Evolutionary conservation across 37 sponge, comb jelly and placozoan species (phyloP), one percentile per base, ranked within the genome.

Genomic region (Tethya wilhelma): DNA sequence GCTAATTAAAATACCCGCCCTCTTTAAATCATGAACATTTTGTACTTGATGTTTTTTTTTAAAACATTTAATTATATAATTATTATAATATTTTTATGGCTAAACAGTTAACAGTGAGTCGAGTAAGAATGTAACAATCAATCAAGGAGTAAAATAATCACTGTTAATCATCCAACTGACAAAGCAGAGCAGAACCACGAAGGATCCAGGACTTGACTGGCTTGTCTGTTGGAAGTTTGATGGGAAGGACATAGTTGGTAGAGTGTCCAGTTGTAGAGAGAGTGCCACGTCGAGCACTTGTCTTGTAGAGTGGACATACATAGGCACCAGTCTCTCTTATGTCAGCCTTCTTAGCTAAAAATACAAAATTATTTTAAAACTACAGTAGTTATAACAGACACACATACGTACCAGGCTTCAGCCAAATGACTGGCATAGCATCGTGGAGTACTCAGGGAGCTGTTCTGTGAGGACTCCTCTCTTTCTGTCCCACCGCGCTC

Each of bases 231-330:
- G 91, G 88, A 53, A 98, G 75, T 59, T 89, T 93, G 44, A 98
- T 78, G 14, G 94, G 85, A 46, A 99, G 78, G 31, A 96, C 99
- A 86, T 94, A 98, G 94, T 98, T 98, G 22, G 99, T 98, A 31
- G 99, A 98, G 84, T 98, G 99, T 12, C 99, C 99, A 0, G 99
- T 98, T 26, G 99, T 98, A 40, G 94, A 94, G 25, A 98, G 87
- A n/a, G 92, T 89, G 1, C 99, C 99, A 55, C 91, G 83, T 25
- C 99, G 74, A 22, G 91, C 99, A 79, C 93, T 91, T 33, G 99
- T 98, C 90, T 98, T 98, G 83, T 98, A 98, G 40, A 98, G 79
- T 0, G 99, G 99, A 91, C 96, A 96, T 62, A 89, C 89, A 69
- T 98, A 98, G 60, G 55, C 64, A 22, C 80, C 90, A 23, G 40